These are phyloP conservation scores for Spatulosminthurus flaviceps DNA, from an alignment of 2,888 invertebrate genomes.

Conservation along the genomic window DNA sequence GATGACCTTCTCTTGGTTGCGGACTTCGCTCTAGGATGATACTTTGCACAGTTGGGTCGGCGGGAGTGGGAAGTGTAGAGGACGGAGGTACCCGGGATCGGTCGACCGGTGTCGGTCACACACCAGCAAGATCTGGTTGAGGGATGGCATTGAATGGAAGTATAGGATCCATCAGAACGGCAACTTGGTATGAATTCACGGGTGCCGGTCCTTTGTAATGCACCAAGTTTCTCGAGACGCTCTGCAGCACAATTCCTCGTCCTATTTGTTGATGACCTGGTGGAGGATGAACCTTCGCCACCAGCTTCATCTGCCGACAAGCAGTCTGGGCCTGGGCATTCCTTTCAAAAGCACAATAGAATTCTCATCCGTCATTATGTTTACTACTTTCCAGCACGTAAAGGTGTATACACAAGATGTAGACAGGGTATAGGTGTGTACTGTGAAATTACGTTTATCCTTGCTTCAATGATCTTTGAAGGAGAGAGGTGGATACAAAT, in stretches of 20 bases:
- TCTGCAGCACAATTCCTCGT: conserved; percentile 55
- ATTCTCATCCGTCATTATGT: not conserved
- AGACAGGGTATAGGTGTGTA: too few species aligned
- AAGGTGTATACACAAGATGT: too few species aligned
- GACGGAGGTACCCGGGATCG: conserved; percentile 81
- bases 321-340: conserved; percentile 61
- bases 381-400: not conserved
- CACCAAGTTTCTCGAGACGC: conserved; percentile 56
- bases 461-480: not conserved
- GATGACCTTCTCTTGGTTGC: conserved; percentile 61
- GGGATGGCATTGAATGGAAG: conserved; percentile 70
- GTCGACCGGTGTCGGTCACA: conserved; percentile 82
- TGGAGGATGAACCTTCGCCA: conserved; percentile 11
- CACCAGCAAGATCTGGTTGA: conserved; percentile 88
- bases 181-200: conserved; percentile 75
- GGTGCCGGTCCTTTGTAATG: conserved; percentile 50
- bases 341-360: conserved; percentile 39
- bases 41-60: conserved; percentile 74
- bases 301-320: conserved; percentile 60
- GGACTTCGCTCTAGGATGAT: conserved; percentile 59
- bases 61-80: conserved; percentile 68
- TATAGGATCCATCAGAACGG: conserved; percentile 81
- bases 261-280: conserved; percentile 25
- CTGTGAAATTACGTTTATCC: not conserved
- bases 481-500: too few species aligned